Conservation (phyloP, 2,113 vertebrate species). For the Conger conger region DNA sequence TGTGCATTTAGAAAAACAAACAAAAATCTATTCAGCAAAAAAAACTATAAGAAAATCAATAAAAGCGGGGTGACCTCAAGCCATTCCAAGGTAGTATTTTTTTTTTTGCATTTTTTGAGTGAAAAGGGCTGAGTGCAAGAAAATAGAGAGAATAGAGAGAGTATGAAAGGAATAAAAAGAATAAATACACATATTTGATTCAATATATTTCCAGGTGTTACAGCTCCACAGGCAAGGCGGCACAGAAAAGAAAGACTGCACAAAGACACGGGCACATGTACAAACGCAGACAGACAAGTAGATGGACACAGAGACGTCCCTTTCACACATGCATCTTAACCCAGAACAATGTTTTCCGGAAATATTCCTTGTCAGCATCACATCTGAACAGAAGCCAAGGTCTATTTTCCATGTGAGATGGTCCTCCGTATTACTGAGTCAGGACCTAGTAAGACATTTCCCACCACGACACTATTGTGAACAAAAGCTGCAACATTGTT, state of each 20-base stretch:
- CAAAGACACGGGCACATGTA: neutral
- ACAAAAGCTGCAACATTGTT: too few relatives aligned
- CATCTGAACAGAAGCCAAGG: too few relatives aligned
- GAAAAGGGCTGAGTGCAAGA: neutral
- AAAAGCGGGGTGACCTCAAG: constrained; percentile 22
- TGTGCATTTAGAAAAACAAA: constrained; percentile 24
- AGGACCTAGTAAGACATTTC: too few relatives aligned
- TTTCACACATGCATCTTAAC: too few relatives aligned
- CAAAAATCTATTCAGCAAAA: constrained; percentile 10
- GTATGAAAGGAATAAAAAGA: constrained; percentile 11
- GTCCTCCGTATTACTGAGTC: too few relatives aligned
- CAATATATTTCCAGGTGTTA: neutral
- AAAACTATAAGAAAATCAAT: constrained; percentile 14
- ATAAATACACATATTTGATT: neutral
- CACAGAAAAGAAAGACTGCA: neutral
- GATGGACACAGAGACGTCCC: neutral
- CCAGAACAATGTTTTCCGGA: too few relatives aligned
- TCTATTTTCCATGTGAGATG: too few relatives aligned
- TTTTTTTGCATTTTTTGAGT: constrained; percentile 14
- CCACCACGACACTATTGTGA: too few relatives aligned
- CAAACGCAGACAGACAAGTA: neutral
- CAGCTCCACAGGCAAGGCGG: neutral
- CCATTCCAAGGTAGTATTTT: constrained; percentile 6
- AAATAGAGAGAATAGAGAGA: neutral
- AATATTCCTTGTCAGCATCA: too few relatives aligned